Evolutionary conservation across 2,888 invertebrate genomes (phyloP), one percentile per base, ranked within the genome.

Genomic region (Tenthredo mesomela): DNA sequence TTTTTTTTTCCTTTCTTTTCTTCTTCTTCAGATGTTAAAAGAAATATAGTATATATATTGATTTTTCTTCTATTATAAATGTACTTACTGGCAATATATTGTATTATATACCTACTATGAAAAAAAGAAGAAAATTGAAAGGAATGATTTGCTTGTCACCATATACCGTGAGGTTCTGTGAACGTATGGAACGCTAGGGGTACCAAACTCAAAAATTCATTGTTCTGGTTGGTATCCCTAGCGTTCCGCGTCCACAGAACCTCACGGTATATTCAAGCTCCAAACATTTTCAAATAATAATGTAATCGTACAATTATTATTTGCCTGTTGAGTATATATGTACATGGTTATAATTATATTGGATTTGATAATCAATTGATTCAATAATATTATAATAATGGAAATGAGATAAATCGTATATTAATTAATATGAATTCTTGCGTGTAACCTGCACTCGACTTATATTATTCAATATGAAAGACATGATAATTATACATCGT

Each of bases 381-480:
- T 10, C 12, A 61, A 25, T 61, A 12, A 21, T 25, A 21, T 21
- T 3, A 58, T 58, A 21, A 61, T 61, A 61, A 25, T 61, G 10
- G 25, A 61, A 61, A 61, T 61, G 12, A 61, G 25, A 12, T 25
- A 61, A 61, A 61, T 25, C 61, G 25, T 61, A 61, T 61, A n/a
- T 54, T 54, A 54, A 54, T 37, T 6, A 37, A 37, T 61, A 25
- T 25, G 25, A 61, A 61, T 61, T 61, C 21, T 61, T 61, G 12
- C 61, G 61, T 61, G 61, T 61, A 61, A 61, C 61, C 61, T 61
- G 61, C 61, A 61, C 61, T 25, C 61, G 61, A 61, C 61, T 61
- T 61, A 61, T 25, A 61, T 61, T 25, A 61, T 61, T 61, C 61
- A 67, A 67, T 67, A 61, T 61, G 33, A 67, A 67, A 67, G 67